Conservation (phyloP, 2,113 vertebrate genomes). For the Pomatostomus ruficeps region DNA sequence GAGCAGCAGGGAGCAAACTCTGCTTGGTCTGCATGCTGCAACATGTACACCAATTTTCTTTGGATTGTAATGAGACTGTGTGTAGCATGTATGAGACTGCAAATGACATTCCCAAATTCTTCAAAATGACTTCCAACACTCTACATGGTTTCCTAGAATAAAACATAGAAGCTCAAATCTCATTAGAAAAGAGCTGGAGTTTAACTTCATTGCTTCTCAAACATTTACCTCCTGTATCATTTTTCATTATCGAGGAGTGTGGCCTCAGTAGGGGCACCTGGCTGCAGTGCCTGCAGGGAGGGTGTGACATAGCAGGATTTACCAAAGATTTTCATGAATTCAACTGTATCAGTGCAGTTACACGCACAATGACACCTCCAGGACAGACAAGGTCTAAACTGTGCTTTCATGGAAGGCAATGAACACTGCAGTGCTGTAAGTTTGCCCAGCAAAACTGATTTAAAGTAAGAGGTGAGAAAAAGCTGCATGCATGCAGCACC, state of each 20-base stretch:
- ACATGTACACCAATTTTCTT: background rate
- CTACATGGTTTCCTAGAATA: background rate
- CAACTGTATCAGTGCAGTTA: background rate
- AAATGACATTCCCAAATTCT: background rate
- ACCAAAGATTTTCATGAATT: background rate
- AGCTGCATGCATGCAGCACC: background rate
- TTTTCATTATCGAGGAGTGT: background rate
- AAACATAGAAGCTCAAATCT: background rate
- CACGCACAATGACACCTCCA: background rate
- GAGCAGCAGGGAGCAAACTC: background rate
- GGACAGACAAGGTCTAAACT: background rate
- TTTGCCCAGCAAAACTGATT: background rate
- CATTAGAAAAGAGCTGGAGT: background rate
- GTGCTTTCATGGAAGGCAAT: background rate
- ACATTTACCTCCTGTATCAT: rapidly evolving
- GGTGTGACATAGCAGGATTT: rapidly evolving
- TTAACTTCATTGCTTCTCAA: background rate
- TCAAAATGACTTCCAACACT: background rate
- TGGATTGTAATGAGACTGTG: rapidly evolving
- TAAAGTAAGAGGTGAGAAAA: background rate
- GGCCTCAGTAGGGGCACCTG: rapidly evolving
- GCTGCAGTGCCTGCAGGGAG: rapidly evolving
- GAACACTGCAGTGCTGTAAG: background rate
- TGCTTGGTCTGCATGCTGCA: background rate
- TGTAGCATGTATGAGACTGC: background rate